Evolutionary conservation across 2,797 vertebrate species (phyloP).

Genomic region (Oreonectes daqikongensis): DNA sequence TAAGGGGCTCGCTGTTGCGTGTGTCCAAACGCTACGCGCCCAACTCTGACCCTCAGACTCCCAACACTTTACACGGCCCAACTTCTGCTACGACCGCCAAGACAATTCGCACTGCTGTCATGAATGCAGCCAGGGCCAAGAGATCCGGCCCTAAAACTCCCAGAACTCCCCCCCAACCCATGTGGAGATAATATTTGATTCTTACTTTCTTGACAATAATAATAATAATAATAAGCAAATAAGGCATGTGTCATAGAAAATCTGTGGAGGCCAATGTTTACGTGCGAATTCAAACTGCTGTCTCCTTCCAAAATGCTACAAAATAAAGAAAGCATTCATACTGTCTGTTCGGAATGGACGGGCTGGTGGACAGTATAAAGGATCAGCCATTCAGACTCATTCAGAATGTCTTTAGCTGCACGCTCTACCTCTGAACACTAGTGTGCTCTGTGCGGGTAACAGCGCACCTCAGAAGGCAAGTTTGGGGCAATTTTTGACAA

Average conservation of each 20-base stretch:
- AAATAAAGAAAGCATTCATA: slow-evolving; percentile 45
- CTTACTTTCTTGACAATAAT: too few species aligned
- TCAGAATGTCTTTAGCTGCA: slow-evolving; percentile 47
- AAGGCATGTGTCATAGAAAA: not conserved
- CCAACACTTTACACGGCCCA: slow-evolving; percentile 64
- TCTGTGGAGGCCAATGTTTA: not conserved
- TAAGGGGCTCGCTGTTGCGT: slow-evolving; percentile 70
- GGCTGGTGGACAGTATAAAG: slow-evolving; percentile 33
- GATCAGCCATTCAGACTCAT: slow-evolving; percentile 18
- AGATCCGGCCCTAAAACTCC: slow-evolving; percentile 70
- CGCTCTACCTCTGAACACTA: slow-evolving; percentile 73
- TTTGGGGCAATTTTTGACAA: slow-evolving; percentile 16
- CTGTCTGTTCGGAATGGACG: slow-evolving; percentile 15
- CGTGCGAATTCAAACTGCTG: slow-evolving; percentile 26
- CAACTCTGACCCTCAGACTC: slow-evolving; percentile 66
- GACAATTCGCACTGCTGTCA: slow-evolving; percentile 77
- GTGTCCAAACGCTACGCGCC: slow-evolving; percentile 78
- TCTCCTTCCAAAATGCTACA: slow-evolving; percentile 31
- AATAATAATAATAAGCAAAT: too few species aligned
- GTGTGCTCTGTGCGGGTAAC: slow-evolving; percentile 74
- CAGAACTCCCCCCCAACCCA: slow-evolving; percentile 67
- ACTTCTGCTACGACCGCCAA: slow-evolving; percentile 72
- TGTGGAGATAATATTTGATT: slow-evolving; percentile 73
- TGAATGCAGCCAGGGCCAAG: slow-evolving; percentile 73
- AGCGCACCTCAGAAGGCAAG: slow-evolving; percentile 58